Evolutionary conservation across 2,797 vertebrate genomes (phyloP).

Genomic region (Spinibarbus caldwelli): DNA sequence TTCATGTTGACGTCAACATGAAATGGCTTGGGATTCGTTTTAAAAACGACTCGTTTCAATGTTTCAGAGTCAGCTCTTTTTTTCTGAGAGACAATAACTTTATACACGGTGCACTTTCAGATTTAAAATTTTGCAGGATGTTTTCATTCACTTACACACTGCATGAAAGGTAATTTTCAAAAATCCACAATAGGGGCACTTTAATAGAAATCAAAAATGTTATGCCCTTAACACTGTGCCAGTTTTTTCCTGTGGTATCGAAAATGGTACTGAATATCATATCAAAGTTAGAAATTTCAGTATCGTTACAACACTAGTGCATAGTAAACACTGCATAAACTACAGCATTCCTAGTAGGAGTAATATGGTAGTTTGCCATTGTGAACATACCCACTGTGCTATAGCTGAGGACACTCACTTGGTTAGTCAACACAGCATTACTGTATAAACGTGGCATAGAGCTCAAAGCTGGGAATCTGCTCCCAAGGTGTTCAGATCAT

Average conservation of each 20-base stretch:
- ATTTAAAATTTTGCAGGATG: no score
- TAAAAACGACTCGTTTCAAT: no score
- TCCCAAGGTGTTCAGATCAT: constrained; percentile 91
- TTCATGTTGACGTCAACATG: no score
- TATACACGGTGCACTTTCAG: no score
- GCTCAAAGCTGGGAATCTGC: constrained; percentile 89
- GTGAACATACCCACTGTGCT: constrained; percentile 13
- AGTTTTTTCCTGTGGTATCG: not conserved
- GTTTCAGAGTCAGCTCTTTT: no score
- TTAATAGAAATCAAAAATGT: not conserved
- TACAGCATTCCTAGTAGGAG: not conserved
- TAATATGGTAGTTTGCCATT: constrained; percentile 17
- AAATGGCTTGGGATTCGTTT: no score
- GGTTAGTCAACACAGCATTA: constrained; percentile 7
- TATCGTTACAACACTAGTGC: not conserved
- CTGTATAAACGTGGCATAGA: not conserved
- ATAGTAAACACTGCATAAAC: constrained; percentile 6
- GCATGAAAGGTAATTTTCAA: no score
- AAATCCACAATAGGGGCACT: no score
- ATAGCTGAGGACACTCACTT: constrained; percentile 12
- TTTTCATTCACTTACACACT: no score
- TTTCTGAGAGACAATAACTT: no score
- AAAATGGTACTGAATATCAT: not conserved
- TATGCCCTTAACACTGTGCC: not conserved
- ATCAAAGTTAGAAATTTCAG: not conserved